Base-by-base conservation (phyloP, 2,113 vertebrate genomes). In the Eulemur rufifrons region DNA sequence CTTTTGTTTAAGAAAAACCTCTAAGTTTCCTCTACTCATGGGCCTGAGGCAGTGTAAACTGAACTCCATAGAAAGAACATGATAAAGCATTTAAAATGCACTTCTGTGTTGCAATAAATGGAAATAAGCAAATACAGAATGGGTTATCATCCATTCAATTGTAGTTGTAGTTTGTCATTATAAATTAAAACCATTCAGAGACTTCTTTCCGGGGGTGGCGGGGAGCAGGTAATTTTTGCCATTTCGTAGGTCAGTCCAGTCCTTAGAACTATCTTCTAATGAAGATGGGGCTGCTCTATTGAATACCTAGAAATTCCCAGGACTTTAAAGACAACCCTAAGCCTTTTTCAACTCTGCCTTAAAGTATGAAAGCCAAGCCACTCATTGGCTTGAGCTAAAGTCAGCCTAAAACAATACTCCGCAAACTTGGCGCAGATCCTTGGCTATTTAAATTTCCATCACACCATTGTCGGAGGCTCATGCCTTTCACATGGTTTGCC, bases 1-100 rank as follows among this genome's bases (percentile, higher is more conserved):
- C 97, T 97, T 98, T 98, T 98, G 98, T 97, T 95, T 94, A 95
- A 98, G 97, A 95, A 96, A 98, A 94, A 68, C 86, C 90, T 96
- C 77, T 73, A 95, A 97, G 94, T 97, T 97, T 98, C 87, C 96
- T 95, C 94, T 87, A 47, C 89, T 96, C 89, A 9, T 81, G 94
- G 94, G 98, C 97, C 97, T 56, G 68, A 95, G 98, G 98, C 97
- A 80, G 86, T 97, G 84, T 95, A 97, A 98, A 98, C 98, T 89
- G 80, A 98, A 98, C 97, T 95, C 92, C 87, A 76, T 54, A 96
- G 96, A 95, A 97, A 88, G 95, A 97, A 96, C 59, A 39, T 92
- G 97, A 84, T 32, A 54, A 92, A 96, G 92, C 93, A 91, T 97
- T 89, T 89, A 81, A 98, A 98, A 54, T 92, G 50, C 56, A 80